Conservation (phyloP, 2,113 vertebrate genomes). For the Lathamus discolor region DNA sequence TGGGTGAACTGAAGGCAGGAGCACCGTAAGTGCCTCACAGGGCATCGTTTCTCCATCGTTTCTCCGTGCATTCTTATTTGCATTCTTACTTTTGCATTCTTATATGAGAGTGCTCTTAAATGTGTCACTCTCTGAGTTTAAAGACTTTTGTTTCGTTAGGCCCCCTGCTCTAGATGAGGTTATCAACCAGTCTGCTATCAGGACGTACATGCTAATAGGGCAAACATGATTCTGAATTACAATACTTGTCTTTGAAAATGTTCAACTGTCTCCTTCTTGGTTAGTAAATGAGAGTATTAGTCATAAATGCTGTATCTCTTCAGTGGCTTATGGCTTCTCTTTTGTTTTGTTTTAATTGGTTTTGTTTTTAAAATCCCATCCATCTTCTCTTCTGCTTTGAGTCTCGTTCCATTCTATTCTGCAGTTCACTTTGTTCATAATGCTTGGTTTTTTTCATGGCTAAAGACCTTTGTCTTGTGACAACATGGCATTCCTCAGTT, state of each 20-base stretch:
- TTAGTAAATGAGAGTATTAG: not conserved
- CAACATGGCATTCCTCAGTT: not conserved
- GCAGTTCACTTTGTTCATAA: not conserved
- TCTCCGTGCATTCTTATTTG: not conserved
- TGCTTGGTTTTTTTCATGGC: not conserved
- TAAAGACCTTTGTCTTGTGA: not conserved
- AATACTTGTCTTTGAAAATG: not conserved
- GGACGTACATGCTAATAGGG: not conserved
- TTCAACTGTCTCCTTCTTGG: not conserved
- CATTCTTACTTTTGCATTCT: not conserved
- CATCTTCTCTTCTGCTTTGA: not conserved
- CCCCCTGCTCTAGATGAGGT: not conserved
- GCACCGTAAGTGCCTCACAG: not conserved
- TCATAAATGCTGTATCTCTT: not conserved
- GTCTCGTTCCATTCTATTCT: not conserved
- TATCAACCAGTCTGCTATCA: not conserved
- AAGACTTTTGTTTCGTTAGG: not conserved
- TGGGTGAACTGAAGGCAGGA: not conserved
- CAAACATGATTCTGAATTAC: not conserved
- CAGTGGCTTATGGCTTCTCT: not conserved
- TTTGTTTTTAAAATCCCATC: not conserved
- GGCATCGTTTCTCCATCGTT: not conserved
- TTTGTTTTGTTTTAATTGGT: not conserved
- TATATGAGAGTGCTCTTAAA: not conserved
- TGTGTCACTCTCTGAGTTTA: not conserved